Conservation (phyloP, 2,797 vertebrate genomes). For the Trachops cirrhosus region DNA sequence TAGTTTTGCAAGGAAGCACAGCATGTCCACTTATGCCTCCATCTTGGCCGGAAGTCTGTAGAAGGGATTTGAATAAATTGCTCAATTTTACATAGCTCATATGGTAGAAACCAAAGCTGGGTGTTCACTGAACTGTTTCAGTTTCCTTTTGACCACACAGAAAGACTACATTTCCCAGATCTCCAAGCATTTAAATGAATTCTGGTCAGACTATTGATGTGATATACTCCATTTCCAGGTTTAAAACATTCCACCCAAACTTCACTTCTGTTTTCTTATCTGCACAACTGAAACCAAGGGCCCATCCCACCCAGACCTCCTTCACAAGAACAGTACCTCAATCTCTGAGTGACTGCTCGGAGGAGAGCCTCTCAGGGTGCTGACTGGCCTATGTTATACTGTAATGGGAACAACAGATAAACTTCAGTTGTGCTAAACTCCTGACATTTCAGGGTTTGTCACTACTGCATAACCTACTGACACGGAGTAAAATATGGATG, state of each 20-base stretch:
- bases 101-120: not conserved
- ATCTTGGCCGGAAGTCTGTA: too few relatives aligned
- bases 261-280: not conserved
- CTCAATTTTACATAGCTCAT: not conserved
- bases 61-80: not conserved
- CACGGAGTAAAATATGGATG: not conserved
- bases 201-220: not conserved
- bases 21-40: too few relatives aligned
- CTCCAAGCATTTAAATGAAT: not conserved
- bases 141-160: not conserved
- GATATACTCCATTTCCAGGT: not conserved
- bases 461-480: not conserved
- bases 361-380: not conserved
- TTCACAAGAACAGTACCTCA: not conserved
- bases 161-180: not conserved
- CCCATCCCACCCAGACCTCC: too few relatives aligned
- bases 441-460: not conserved
- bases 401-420: not conserved
- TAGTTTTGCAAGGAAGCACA: too few relatives aligned
- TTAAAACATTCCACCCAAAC: not conserved
- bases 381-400: not conserved
- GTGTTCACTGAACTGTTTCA: not conserved
- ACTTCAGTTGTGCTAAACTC: not conserved
- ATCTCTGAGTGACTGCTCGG: not conserved
- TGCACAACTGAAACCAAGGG: not conserved